Percentiles rank a stretch among this genome's conserved stretches.
Evolutionary conservation across 2,113 vertebrate species (phyloP).

Genomic region (Rhynchopsitta pachyrhyncha): DNA sequence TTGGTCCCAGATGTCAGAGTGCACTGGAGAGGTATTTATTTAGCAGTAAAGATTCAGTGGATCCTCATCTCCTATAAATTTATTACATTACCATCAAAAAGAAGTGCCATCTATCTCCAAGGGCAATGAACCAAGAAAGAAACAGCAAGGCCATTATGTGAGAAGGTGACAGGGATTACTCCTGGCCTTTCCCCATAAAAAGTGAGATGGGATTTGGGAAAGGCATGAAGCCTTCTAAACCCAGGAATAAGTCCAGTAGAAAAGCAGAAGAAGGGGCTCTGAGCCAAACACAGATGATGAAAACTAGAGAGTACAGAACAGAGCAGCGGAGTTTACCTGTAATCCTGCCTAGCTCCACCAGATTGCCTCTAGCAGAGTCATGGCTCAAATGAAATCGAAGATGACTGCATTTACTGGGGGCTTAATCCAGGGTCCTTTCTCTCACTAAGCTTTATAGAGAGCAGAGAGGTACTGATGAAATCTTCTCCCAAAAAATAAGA

Average conservation of each 20-base stretch:
- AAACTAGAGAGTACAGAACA: neutral
- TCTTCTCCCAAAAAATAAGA: neutral
- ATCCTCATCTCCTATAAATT: neutral
- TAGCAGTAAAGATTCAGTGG: neutral
- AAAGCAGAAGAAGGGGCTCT: neutral
- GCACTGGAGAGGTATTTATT: neutral
- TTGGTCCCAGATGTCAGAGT: neutral
- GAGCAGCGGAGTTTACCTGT: neutral
- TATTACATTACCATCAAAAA: neutral
- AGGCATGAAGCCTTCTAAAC: neutral
- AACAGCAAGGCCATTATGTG: neutral
- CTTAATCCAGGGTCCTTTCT: neutral
- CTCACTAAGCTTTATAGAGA: neutral
- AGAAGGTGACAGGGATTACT: neutral
- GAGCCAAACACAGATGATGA: neutral
- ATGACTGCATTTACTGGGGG: neutral
- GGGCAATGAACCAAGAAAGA: neutral
- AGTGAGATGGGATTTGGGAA: neutral
- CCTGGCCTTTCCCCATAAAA: neutral
- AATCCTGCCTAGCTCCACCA: conserved; percentile 32
- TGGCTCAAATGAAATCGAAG: neutral
- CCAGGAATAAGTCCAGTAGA: neutral
- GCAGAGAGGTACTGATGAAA: neutral
- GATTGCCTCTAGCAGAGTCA: neutral
- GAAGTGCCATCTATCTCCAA: neutral